Base-by-base conservation (phyloP, 2,113 vertebrate genomes). In the Struthio camelus region DNA sequence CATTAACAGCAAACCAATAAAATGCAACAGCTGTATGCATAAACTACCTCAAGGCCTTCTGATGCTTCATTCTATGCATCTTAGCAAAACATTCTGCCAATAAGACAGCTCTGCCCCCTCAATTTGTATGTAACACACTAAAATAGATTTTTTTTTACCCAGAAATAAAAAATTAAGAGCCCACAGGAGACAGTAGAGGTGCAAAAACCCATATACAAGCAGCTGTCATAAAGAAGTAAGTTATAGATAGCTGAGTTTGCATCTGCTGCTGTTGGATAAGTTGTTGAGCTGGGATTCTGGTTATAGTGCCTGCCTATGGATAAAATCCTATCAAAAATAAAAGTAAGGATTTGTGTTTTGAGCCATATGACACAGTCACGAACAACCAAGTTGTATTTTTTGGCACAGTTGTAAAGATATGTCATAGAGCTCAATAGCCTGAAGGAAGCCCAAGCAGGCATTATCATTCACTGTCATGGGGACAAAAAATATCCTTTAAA, bases 1-100 rank as follows among this genome's bases (percentile, higher is more conserved):
- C 11, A 48, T 87, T 92, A 94, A 92, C 64, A 91, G 69, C 25
- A 94, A 89, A 83, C 88, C 85, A 90, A 94, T 95, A 92, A 97
- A 95, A 92, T 80, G 46, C 67, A 92, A 14, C 17, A 72, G 62
- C 70, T 75, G 50, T 56, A 50, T 42, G 17, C 58, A 87, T 72
- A 85, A 90, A 65, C 10, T 81, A 6, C 62, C 22, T 66, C 17
- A 72, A 78, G 40, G 64, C 84, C 36, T 92, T 90, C 58, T 40
- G 54, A 42, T 65, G 24, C 5, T 58, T 81, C 2, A 1, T 51
- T 62, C 87, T 89, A 46, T 28, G 19, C 6, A 56, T 65, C 59
- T 80, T 40, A 61, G 58, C 62, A 93, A 44, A 96, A 27, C 25
- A 7, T 50, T 91, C 85, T 70, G 42, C 51, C 86, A 95, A 53